phyloP scores from a whole-genome alignment of 2,113 vertebrate genomes.

The Ciconia maguari region DNA sequence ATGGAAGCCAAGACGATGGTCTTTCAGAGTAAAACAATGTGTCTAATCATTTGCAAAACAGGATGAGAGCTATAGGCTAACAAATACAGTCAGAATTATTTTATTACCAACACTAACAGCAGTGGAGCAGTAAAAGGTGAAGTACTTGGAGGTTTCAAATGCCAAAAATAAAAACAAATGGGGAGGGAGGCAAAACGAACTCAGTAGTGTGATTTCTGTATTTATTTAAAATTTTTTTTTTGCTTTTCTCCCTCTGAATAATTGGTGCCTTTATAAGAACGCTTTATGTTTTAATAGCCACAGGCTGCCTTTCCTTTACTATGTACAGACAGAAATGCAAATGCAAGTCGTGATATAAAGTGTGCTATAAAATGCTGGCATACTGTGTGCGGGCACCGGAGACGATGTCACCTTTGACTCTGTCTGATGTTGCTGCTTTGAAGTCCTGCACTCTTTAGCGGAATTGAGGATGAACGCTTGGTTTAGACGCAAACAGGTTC shows the following conservation, averaged over 20 bases:
- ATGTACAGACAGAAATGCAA: not conserved
- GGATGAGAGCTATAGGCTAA: not conserved
- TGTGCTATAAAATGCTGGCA: not conserved
- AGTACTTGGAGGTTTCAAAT: not conserved
- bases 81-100: not conserved
- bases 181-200: not conserved
- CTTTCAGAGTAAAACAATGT: not conserved
- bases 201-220: not conserved
- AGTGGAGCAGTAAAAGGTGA: not conserved
- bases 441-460: not conserved
- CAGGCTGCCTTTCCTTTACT: not conserved
- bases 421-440: not conserved
- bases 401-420: accelerated
- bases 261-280: not conserved
- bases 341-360: not conserved
- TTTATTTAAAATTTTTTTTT: not conserved
- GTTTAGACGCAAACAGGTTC: not conserved
- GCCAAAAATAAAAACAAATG: not conserved
- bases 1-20: constrained; percentile 8
- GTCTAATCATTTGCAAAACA: not conserved
- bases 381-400: not conserved
- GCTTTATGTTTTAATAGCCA: not conserved
- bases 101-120: not conserved
- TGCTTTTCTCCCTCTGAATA: not conserved
- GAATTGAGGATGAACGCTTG: not conserved